Conservation (phyloP, 2,113 vertebrate genomes). For the Arvicanthis niloticus region DNA sequence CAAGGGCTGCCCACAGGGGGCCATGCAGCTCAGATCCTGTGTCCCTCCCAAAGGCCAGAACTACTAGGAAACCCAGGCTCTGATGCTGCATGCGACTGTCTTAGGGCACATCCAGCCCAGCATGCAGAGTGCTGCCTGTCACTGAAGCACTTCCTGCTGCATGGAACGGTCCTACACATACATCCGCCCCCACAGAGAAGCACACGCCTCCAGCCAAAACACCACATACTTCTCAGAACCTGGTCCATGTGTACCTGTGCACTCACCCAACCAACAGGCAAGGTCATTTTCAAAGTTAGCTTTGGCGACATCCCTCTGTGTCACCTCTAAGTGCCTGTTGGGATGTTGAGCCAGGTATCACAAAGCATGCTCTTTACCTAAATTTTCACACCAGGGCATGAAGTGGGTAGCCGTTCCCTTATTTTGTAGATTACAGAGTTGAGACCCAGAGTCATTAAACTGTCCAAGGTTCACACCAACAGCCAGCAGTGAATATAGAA, state of each 20-base stretch:
- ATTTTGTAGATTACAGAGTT: neutral
- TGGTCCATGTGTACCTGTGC: fast-evolving
- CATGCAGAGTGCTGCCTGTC: neutral
- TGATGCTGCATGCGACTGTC: fast-evolving
- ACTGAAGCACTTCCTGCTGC: fast-evolving
- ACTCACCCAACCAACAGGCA: neutral
- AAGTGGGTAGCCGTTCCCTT: neutral
- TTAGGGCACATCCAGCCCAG: neutral
- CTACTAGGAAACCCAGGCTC: neutral
- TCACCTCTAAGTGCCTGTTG: fast-evolving
- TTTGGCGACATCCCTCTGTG: neutral
- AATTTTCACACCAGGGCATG: no score
- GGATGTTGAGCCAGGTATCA: fast-evolving
- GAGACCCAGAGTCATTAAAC: neutral
- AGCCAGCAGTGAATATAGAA: neutral
- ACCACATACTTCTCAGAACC: neutral
- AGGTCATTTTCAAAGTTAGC: neutral
- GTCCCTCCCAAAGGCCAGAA: neutral
- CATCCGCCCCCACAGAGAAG: neutral
- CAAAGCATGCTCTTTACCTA: fast-evolving
- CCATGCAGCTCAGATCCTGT: neutral
- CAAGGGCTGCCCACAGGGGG: conserved; percentile 1
- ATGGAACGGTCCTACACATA: fast-evolving
- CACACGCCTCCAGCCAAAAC: neutral
- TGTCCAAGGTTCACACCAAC: neutral